phyloP scores from a whole-genome alignment of 2,797 vertebrate genomes.

The Coluber constrictor region DNA sequence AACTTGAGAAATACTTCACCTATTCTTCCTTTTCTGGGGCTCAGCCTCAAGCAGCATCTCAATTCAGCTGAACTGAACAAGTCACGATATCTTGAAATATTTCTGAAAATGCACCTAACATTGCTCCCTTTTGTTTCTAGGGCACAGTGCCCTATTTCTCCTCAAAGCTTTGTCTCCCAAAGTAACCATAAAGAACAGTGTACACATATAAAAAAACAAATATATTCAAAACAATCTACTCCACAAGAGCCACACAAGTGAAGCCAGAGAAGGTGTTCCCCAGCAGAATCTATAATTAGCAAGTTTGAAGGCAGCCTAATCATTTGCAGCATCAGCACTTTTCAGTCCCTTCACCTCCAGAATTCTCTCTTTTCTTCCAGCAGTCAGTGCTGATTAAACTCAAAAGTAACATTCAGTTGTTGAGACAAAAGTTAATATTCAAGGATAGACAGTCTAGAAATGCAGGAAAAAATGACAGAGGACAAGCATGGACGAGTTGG shows the following conservation, averaged over 20 bases:
- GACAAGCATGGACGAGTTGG: background rate
- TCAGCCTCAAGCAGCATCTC: background rate
- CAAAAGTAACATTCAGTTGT: background rate
- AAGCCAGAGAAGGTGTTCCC: background rate
- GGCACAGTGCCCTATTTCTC: background rate
- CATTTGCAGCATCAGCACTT: background rate
- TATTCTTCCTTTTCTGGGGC: background rate
- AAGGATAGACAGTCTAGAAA: background rate
- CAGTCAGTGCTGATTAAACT: background rate
- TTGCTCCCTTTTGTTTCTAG: background rate
- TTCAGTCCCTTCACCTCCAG: background rate
- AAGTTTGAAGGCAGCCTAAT: background rate
- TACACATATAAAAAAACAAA: background rate
- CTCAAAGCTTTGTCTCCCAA: background rate
- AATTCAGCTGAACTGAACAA: background rate
- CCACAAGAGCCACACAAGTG: background rate
- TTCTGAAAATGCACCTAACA: background rate
- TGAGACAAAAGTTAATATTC: background rate
- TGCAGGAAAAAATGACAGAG: background rate
- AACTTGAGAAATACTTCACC: background rate
- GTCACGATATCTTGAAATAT: background rate
- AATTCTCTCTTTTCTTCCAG: background rate
- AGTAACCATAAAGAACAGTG: background rate
- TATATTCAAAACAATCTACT: background rate
- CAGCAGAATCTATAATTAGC: background rate